Base-by-base conservation (phyloP, 2,113 vertebrate genomes). In the Furnarius figulus region DNA sequence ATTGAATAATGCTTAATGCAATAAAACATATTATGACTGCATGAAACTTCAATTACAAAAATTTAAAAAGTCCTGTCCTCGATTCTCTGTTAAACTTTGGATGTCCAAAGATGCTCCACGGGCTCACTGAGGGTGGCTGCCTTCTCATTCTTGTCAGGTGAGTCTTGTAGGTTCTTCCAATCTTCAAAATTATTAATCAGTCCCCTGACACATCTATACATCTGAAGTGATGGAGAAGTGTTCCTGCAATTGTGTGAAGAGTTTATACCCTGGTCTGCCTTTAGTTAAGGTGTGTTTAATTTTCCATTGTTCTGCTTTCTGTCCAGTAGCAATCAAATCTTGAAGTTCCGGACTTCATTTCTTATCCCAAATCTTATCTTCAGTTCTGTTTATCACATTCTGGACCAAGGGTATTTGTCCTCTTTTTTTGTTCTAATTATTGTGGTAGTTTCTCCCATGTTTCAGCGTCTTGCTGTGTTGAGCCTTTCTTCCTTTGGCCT, bases 121-220 rank as follows among this genome's bases (percentile, higher is more conserved):
- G n/a, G n/a, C n/a, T n/a, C n/a, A n/a, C n/a, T n/a, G n/a, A n/a
- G n/a, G n/a, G n/a, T n/a, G n/a, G n/a, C n/a, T n/a, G n/a, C n/a
- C n/a, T n/a, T n/a, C n/a, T n/a, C n/a, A n/a, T n/a, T n/a, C n/a
- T n/a, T n/a, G n/a, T n/a, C n/a, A n/a, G n/a, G n/a, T n/a, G n/a
- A n/a, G n/a, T n/a, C n/a, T n/a, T n/a, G n/a, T n/a, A n/a, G n/a
- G n/a, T n/a, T n/a, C n/a, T n/a, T n/a, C n/a, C n/a, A n/a, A n/a
- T n/a, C n/a, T n/a, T n/a, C n/a, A n/a, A n/a, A n/a, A n/a, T n/a
- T n/a, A n/a, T n/a, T n/a, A n/a, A n/a, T n/a, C n/a, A n/a, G n/a
- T n/a, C n/a, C n/a, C n/a, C n/a, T n/a, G n/a, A n/a, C n/a, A 20
- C 8, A 24, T 50, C 39, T 17, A 0, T 0, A 0, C 1, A 3